A percentile compares a stretch with the other conserved stretches of the same genome.
These are phyloP conservation scores for Sinocyclocheilus maitianheensis DNA, from an alignment of 2,113 vertebrate genomes.

Conservation along the genomic window DNA sequence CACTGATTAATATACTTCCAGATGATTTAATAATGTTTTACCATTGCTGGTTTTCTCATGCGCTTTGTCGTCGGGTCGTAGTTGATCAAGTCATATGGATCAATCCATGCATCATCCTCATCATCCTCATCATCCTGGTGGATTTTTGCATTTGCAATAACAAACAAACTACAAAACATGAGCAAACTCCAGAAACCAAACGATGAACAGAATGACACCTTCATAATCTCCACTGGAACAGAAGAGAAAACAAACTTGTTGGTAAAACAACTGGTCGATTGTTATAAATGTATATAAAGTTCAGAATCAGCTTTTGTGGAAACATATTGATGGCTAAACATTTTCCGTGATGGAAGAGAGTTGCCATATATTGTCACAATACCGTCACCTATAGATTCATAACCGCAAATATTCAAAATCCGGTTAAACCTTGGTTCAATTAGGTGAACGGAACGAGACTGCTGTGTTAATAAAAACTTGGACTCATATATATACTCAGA, in stretches of 20 bases:
- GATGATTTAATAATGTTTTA: too few relatives aligned
- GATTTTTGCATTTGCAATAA: background rate
- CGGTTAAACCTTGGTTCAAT: too few relatives aligned
- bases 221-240: constrained; percentile 2
- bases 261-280: background rate
- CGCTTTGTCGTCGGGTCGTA: constrained; percentile 60
- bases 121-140: constrained; percentile 47
- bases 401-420: too few relatives aligned
- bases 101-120: constrained; percentile 67
- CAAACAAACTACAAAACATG: background rate
- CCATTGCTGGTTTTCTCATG: too few relatives aligned
- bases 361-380: background rate
- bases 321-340: background rate
- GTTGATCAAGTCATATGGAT: constrained; percentile 73
- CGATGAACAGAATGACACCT: background rate
- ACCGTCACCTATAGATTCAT: background rate
- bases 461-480: too few relatives aligned
- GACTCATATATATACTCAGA: too few relatives aligned
- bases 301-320: background rate
- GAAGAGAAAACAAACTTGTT: background rate
- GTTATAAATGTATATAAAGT: background rate
- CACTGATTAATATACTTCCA: background rate
- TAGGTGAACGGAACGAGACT: too few relatives aligned
- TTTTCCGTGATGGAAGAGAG: background rate
- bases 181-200: background rate